Evolutionary conservation across 2,888 invertebrate genomes (phyloP).

Genomic region (Frankliniella fusca): DNA sequence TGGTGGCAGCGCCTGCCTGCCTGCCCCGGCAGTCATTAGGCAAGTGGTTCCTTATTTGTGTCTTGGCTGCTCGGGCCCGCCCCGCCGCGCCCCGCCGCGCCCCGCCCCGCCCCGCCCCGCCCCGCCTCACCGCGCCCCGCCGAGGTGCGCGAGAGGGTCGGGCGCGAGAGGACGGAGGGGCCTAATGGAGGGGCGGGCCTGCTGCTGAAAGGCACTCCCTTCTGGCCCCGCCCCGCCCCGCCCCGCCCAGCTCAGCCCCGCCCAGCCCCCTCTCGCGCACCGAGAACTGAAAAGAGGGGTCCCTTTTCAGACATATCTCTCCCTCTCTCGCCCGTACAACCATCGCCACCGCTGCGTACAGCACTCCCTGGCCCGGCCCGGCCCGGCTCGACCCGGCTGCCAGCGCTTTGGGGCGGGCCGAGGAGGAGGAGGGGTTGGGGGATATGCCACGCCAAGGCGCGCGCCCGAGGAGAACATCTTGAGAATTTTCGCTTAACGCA

Average conservation of each 20-base stretch:
- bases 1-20: too few species aligned
- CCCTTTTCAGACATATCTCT: slow-evolving; percentile 7
- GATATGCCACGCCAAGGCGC: background rate
- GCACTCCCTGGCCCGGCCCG: background rate
- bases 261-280: background rate
- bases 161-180: background rate
- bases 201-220: background rate
- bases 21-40: too few species aligned
- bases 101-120: background rate
- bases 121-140: background rate
- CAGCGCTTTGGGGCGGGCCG: background rate
- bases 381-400: too few species aligned
- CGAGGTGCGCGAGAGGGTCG: background rate
- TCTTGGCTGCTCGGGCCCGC: too few species aligned
- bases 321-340: background rate
- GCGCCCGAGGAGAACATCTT: slow-evolving; percentile 3
- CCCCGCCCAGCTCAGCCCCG: background rate
- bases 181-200: slow-evolving; percentile 10
- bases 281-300: background rate
- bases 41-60: too few species aligned
- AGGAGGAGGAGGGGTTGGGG: background rate
- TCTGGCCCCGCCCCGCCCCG: background rate
- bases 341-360: too few species aligned
- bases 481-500: slow-evolving; percentile 19
- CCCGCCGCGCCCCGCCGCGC: too few species aligned